phyloP scores from a whole-genome alignment of 35 echinoderm and acorn worm genomes.

The Strongylocentrotus purpuratus region DNA sequence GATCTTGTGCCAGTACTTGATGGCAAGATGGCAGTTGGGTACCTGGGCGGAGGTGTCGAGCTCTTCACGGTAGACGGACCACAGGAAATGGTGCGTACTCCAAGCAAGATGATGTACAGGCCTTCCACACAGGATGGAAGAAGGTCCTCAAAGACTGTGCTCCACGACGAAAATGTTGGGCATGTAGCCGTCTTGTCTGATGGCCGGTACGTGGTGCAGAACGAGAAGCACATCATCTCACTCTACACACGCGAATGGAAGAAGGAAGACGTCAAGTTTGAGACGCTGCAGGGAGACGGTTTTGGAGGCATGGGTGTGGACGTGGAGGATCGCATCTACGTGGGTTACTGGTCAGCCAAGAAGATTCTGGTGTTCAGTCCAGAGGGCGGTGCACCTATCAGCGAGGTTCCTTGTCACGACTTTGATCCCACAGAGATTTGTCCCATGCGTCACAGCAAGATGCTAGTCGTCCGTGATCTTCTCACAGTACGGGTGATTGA shows the following conservation, averaged over 20 bases:
- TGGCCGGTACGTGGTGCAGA: background rate
- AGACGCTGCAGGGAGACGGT: background rate
- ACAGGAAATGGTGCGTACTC: background rate
- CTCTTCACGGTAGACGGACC: background rate
- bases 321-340: background rate
- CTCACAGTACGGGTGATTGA: background rate
- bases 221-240: background rate
- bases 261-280: background rate
- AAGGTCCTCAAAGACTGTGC: background rate
- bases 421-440: background rate
- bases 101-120: background rate
- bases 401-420: background rate
- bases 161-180: background rate
- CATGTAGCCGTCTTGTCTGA: background rate
- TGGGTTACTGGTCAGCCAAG: background rate
- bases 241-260: background rate
- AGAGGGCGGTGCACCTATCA: background rate
- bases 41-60: background rate
- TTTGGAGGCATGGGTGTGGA: background rate
- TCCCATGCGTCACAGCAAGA: background rate
- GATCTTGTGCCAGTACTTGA: background rate
- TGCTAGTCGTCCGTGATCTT: background rate
- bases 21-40: background rate
- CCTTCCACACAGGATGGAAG: background rate
- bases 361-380: background rate